A percentile compares a stretch with the other conserved stretches of the same genome.
Conservation (phyloP, 1,140 invertebrate species). For the Pogonus chalceus region DNA sequence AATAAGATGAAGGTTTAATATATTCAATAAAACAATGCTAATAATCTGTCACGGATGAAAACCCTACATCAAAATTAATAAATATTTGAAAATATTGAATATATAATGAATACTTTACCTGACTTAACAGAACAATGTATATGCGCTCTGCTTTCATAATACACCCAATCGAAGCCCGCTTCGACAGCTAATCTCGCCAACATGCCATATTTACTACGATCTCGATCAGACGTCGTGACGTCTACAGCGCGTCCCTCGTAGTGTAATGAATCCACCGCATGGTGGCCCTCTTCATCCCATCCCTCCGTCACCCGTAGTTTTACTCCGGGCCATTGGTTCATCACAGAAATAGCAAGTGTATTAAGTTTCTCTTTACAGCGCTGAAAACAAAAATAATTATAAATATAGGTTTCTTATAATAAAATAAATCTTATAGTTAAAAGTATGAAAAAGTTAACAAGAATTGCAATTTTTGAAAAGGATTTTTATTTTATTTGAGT, state of each 20-base stretch:
- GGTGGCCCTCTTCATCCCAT: constrained; percentile 83
- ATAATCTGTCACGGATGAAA: too few species aligned
- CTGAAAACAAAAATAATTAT: constrained; percentile 47
- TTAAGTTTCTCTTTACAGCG: constrained; percentile 92
- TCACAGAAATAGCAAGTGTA: constrained; percentile 88
- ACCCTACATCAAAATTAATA: too few species aligned
- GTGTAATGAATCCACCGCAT: constrained; percentile 75
- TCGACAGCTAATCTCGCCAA: constrained; percentile 89
- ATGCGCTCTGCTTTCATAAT: constrained; percentile 86
- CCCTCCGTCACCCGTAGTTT: constrained; percentile 84
- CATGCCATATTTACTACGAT: constrained; percentile 90
- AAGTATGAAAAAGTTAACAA: constrained; percentile 11
- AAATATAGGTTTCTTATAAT: neutral
- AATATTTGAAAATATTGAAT: too few species aligned
- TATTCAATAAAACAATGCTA: too few species aligned
- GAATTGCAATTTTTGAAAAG: too few species aligned
- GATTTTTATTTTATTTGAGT: too few species aligned
- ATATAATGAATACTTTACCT: constrained; percentile 78
- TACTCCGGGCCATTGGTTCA: constrained; percentile 97
- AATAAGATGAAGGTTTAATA: neutral
- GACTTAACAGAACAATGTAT: constrained; percentile 97
- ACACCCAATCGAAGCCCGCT: constrained; percentile 98
- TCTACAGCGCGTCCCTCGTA: constrained; percentile 94
- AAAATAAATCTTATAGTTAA: constrained; percentile 3
- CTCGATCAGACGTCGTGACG: constrained; percentile 86